Percentiles rank a stretch among this genome's conserved stretches.
phyloP scores from a whole-genome alignment of 2,888 invertebrate genomes.

The Coenonympha glycerion region DNA sequence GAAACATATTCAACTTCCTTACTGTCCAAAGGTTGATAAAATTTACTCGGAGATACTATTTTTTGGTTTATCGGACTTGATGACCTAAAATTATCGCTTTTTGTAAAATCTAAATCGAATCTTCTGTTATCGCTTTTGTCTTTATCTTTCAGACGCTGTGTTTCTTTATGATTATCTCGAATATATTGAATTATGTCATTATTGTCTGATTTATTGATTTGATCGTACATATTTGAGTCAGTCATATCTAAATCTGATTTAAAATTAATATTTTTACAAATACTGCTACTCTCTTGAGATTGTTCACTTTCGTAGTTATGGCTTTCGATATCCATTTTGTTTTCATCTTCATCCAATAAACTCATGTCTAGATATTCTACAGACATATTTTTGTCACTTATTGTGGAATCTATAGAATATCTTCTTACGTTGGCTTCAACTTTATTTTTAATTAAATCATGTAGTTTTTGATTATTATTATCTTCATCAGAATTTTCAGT shows the following conservation, averaged over 20 bases:
- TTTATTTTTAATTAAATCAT: background rate
- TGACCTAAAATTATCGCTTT: background rate
- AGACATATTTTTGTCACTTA: slow-evolving; percentile 17
- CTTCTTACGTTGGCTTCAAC: background rate
- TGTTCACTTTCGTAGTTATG: background rate
- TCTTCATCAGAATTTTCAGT: background rate
- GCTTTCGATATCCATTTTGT: background rate
- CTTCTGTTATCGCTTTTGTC: background rate
- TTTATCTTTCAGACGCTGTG: background rate
- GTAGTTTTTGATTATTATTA: background rate
- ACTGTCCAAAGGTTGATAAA: too few relatives aligned
- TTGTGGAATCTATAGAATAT: slow-evolving; percentile 6
- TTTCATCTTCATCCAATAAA: slow-evolving; percentile 29
- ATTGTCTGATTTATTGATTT: background rate
- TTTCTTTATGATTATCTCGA: background rate
- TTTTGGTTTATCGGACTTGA: background rate
- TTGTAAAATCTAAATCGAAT: background rate
- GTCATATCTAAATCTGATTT: background rate
- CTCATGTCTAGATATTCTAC: slow-evolving; percentile 23
- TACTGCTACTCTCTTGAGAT: background rate
- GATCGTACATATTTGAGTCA: background rate
- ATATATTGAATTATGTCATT: background rate
- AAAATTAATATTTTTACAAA: background rate
- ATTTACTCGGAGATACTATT: background rate
- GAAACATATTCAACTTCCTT: slow-evolving; percentile 10